Conservation (phyloP, 2,888 invertebrate species). For the Leptinotarsa peninsularis region DNA sequence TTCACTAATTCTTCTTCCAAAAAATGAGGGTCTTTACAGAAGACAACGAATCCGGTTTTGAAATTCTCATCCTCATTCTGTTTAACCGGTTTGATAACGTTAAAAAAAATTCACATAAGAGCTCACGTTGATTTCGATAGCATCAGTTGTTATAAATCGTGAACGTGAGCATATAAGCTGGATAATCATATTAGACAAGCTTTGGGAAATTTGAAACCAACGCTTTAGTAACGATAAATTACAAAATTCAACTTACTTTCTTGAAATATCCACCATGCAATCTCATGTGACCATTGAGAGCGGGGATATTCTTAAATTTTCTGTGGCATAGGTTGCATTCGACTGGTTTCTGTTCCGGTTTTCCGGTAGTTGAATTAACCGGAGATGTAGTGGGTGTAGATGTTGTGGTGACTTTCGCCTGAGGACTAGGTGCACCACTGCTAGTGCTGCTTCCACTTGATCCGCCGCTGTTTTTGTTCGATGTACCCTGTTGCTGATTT, state of each 20-base stretch:
- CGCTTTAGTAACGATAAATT: neutral
- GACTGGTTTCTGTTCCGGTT: slow-evolving; percentile 84
- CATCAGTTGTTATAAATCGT: no score
- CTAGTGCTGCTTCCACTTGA: slow-evolving; percentile 50
- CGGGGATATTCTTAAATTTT: slow-evolving; percentile 97
- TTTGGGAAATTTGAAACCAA: neutral
- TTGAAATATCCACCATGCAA: slow-evolving; percentile 97
- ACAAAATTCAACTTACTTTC: slow-evolving; percentile 71
- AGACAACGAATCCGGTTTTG: no score
- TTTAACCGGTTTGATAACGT: no score
- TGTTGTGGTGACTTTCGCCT: slow-evolving; percentile 62
- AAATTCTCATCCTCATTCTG: no score
- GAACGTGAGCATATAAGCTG: no score
- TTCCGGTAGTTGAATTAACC: slow-evolving; percentile 59
- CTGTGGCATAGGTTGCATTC: slow-evolving; percentile 96
- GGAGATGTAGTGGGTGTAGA: slow-evolving; percentile 61
- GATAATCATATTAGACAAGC: no score
- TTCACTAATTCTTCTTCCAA: no score
- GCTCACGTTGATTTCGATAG: no score
- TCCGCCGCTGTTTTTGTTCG: slow-evolving; percentile 53
- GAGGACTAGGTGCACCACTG: slow-evolving; percentile 58
- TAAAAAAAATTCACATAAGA: no score
- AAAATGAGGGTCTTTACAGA: no score
- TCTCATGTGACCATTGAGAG: slow-evolving; percentile 98
- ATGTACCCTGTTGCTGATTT: slow-evolving; percentile 51